These are phyloP conservation scores for Ornithorhynchus anatinus DNA, from an alignment of 2,113 vertebrate species.

Conservation along the genomic window DNA sequence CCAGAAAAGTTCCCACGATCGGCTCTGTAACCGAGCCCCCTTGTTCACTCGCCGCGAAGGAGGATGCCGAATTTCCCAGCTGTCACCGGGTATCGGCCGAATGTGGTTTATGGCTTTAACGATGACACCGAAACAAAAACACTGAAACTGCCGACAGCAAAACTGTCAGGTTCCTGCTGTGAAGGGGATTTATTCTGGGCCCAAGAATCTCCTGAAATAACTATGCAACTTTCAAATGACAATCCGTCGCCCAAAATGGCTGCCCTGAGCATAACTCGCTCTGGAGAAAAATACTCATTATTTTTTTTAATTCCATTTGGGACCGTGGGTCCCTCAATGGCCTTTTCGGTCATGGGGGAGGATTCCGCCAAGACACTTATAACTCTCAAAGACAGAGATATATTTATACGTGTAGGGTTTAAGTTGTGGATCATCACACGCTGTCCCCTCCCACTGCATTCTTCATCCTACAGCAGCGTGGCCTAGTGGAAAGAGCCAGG, in stretches of 20 bases:
- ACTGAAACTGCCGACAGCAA: background rate
- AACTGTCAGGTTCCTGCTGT: background rate
- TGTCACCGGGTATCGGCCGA: slow-evolving; percentile 41
- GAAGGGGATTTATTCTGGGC: background rate
- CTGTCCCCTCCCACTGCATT: no score
- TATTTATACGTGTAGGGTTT: no score
- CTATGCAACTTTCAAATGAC: background rate
- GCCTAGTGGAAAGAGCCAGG: no score
- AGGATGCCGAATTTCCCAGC: slow-evolving; percentile 50
- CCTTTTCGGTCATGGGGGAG: no score
- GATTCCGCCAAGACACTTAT: no score
- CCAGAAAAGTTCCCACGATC: no score
- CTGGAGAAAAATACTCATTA: background rate
- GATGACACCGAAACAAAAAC: slow-evolving; percentile 22
- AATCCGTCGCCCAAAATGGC: background rate
- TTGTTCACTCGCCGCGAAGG: no score
- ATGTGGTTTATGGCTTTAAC: slow-evolving; percentile 47
- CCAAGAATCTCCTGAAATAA: background rate
- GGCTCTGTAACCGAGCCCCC: no score
- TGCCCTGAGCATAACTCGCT: background rate
- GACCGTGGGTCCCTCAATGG: no score
- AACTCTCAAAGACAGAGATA: no score
- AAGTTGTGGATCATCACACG: no score
- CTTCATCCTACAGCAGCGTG: no score
- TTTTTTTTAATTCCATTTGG: background rate